phyloP scores from a whole-genome alignment of 53 echinoderm and acorn worm species.

The Astropecten irregularis region DNA sequence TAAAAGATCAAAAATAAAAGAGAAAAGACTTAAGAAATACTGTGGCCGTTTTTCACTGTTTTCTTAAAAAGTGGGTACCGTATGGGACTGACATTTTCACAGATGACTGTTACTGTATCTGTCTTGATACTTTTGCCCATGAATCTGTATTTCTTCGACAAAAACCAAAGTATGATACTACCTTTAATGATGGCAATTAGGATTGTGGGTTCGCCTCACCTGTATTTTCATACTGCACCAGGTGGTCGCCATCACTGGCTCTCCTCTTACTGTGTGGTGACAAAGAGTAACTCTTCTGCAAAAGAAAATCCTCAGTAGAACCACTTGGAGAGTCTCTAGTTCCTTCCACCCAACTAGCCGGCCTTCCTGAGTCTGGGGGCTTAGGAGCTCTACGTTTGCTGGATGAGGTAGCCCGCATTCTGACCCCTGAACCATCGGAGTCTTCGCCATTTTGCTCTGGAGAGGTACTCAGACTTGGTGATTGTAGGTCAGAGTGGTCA shows the following conservation, averaged over 20 bases:
- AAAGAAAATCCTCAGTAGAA: conserved; percentile 18
- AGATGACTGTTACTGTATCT: too few species aligned
- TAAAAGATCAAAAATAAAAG: too few species aligned
- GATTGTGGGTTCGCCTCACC: too few species aligned
- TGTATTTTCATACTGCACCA: conserved; percentile 65
- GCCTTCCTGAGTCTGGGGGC: conserved; percentile 53
- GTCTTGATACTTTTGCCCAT: too few species aligned
- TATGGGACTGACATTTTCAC: too few species aligned
- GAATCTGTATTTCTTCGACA: too few species aligned
- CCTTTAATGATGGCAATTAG: too few species aligned
- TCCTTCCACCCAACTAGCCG: conserved; percentile 39
- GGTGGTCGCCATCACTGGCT: conserved; percentile 12
- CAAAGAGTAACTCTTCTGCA: conserved; percentile 79
- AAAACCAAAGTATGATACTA: too few species aligned
- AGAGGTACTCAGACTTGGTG: conserved; percentile 32
- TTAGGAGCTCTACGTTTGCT: conserved; percentile 81
- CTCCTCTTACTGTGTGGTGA: conserved; percentile 67
- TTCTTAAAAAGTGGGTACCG: too few species aligned
- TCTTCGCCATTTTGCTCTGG: conserved; percentile 12
- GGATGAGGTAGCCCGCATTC: conserved; percentile 9
- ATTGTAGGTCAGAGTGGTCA: conserved; percentile 21
- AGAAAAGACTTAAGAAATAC: too few species aligned
- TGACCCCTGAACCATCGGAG: conserved; percentile 20
- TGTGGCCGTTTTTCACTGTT: too few species aligned
- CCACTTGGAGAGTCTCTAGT: conserved; percentile 3